phyloP scores from a whole-genome alignment of 2,113 vertebrate species.

The Ammodytes dubius region DNA sequence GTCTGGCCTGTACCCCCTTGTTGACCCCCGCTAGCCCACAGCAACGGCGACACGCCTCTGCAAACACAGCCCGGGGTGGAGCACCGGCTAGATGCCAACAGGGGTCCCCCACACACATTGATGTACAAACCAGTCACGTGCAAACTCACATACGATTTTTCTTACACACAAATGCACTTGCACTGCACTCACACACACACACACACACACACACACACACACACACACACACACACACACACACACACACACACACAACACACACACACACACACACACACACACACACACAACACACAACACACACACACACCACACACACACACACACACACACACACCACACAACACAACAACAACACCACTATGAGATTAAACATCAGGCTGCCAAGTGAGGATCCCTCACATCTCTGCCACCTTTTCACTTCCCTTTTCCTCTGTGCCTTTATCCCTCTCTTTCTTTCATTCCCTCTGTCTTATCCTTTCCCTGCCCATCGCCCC shows the following conservation, averaged over 20 bases:
- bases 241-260: too few relatives aligned
- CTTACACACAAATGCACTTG: slow-evolving; percentile 31
- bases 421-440: slow-evolving; percentile 63
- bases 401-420: slow-evolving; percentile 82
- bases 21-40: slow-evolving; percentile 77
- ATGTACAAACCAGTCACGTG: slow-evolving; percentile 41
- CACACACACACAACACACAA: too few relatives aligned
- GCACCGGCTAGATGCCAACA: slow-evolving; percentile 74
- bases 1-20: slow-evolving; percentile 70
- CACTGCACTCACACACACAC: slow-evolving; percentile 39
- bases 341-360: too few relatives aligned
- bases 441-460: slow-evolving; percentile 72
- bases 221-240: background rate
- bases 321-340: slow-evolving; percentile 43
- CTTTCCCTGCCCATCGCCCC: slow-evolving; percentile 74
- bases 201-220: slow-evolving; percentile 51
- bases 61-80: slow-evolving; percentile 76
- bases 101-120: slow-evolving; percentile 48
- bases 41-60: slow-evolving; percentile 81
- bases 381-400: slow-evolving; percentile 81
- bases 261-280: too few relatives aligned
- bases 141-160: slow-evolving; percentile 55
- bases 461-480: slow-evolving; percentile 71
- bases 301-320: background rate
- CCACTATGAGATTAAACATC: slow-evolving; percentile 82